A percentile compares a stretch with the other conserved stretches of the same genome.
Evolutionary conservation across 2,113 vertebrate genomes (phyloP).

Genomic region (Engraulis encrasicolus): DNA sequence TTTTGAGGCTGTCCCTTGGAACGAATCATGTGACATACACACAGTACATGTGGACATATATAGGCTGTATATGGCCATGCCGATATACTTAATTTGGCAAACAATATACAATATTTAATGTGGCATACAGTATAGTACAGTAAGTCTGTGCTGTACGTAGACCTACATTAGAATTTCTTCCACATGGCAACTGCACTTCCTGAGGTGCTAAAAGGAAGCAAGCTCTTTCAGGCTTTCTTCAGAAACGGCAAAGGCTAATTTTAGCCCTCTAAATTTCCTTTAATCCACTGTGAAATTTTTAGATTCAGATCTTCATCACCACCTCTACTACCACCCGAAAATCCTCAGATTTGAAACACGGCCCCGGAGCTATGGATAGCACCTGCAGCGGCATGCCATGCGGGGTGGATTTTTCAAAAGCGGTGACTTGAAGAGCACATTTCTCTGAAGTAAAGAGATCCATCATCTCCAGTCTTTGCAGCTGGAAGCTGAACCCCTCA

Average conservation of each 20-base stretch:
- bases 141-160: background rate
- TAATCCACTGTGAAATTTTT: constrained; percentile 9
- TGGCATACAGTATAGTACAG: background rate
- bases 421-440: too few relatives aligned
- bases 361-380: background rate
- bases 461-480: background rate
- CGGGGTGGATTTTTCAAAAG: background rate
- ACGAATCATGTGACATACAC: too few relatives aligned
- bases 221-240: background rate
- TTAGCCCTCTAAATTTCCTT: background rate
- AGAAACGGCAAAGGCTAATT: constrained; percentile 2
- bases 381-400: background rate
- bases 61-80: too few relatives aligned
- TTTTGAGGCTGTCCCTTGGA: background rate
- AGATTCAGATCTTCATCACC: constrained; percentile 19
- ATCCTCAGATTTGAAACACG: background rate
- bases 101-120: background rate
- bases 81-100: too few relatives aligned
- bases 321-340: too few relatives aligned
- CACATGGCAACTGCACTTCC: background rate
- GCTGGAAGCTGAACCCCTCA: background rate
- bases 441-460: background rate
- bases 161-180: background rate
- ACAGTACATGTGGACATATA: too few relatives aligned
- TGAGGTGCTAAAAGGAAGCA: background rate